phyloP scores from a whole-genome alignment of 2,113 vertebrate genomes.

The Cebus imitator region DNA sequence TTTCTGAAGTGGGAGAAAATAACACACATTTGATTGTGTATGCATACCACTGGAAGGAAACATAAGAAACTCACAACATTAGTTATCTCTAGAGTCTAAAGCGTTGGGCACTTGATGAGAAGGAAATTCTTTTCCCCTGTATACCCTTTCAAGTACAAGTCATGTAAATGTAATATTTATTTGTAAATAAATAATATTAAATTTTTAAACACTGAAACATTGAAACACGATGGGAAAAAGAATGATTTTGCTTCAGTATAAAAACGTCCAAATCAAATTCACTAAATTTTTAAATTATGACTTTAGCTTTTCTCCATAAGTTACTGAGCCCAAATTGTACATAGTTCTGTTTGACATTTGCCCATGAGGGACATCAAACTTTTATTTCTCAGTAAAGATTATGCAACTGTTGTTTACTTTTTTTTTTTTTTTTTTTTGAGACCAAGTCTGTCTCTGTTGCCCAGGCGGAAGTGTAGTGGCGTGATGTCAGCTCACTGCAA shows the following conservation, averaged over 20 bases:
- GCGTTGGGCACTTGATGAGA: neutral
- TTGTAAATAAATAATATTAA: neutral
- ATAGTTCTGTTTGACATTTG: neutral
- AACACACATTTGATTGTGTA: neutral
- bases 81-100: neutral
- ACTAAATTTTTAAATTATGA: neutral
- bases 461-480: neutral
- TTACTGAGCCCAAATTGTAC: neutral
- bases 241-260: neutral
- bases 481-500: neutral
- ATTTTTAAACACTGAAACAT: neutral
- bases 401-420: neutral
- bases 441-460: neutral
- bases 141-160: neutral
- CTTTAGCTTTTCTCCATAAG: neutral
- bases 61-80: neutral
- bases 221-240: neutral
- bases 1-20: neutral
- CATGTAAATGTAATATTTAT: neutral
- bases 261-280: neutral
- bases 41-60: neutral
- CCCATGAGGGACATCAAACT: neutral
- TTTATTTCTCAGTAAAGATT: constrained; percentile 18
- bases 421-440: neutral
- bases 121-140: neutral